phyloP scores from a whole-genome alignment of 2,113 vertebrate genomes.

The Burhinus bistriatus region DNA sequence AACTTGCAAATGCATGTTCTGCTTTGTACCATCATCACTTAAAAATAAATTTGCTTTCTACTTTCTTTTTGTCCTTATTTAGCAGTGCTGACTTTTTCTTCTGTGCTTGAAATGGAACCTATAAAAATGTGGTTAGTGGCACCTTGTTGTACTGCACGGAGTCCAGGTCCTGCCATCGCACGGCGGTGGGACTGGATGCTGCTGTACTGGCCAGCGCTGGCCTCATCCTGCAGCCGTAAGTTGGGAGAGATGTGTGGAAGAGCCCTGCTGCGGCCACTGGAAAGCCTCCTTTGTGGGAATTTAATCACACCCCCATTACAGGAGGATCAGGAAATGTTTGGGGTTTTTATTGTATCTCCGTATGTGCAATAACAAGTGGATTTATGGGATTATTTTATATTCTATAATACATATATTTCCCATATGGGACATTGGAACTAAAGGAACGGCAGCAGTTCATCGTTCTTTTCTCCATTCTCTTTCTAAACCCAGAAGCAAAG shows the following conservation, averaged over 20 bases:
- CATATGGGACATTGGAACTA: neutral
- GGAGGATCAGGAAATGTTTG: too few relatives aligned
- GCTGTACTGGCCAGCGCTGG: too few relatives aligned
- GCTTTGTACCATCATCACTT: neutral
- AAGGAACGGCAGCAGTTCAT: neutral
- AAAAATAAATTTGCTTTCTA: neutral
- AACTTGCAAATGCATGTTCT: too few relatives aligned
- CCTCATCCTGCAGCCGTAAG: too few relatives aligned
- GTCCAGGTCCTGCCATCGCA: neutral
- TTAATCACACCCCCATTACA: accelerated
- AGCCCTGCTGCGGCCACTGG: too few relatives aligned
- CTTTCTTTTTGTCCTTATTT: neutral
- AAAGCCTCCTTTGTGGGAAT: too few relatives aligned
- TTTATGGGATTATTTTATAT: neutral
- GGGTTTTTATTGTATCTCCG: too few relatives aligned
- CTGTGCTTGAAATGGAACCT: neutral
- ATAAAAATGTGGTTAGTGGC: too few relatives aligned
- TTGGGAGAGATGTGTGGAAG: too few relatives aligned
- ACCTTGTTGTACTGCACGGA: accelerated
- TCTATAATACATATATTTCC: too few relatives aligned
- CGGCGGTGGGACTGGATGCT: too few relatives aligned
- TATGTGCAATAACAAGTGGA: neutral
- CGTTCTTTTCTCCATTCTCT: neutral
- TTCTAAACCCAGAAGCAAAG: neutral
- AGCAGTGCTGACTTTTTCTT: neutral